phyloP scores from a whole-genome alignment of 2,888 invertebrate genomes.

The Dasypogon diadema region DNA sequence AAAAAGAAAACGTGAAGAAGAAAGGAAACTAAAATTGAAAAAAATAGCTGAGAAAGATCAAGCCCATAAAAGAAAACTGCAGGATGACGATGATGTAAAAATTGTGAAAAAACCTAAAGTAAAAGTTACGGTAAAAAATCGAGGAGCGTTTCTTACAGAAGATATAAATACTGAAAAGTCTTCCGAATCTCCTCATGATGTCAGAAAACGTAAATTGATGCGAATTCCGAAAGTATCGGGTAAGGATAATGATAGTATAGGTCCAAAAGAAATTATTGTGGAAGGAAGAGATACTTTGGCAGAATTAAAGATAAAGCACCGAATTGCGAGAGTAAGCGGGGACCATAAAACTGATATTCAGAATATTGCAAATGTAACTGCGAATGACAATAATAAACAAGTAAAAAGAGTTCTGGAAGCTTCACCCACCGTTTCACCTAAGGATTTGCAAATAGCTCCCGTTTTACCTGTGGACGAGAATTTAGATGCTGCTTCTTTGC shows the following conservation, averaged over 20 bases:
- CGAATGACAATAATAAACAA: not conserved
- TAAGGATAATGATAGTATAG: too few species aligned
- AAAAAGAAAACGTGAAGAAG: slow-evolving; percentile 58
- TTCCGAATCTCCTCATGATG: not conserved
- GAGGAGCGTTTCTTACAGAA: slow-evolving; percentile 72
- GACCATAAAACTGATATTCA: not conserved
- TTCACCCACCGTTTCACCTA: too few species aligned
- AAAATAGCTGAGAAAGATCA: slow-evolving; percentile 59
- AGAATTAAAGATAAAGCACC: not conserved
- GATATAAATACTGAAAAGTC: not conserved
- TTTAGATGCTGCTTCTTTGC: too few species aligned
- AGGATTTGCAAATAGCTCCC: too few species aligned
- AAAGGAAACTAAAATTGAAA: slow-evolving; percentile 62
- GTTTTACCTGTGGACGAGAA: too few species aligned
- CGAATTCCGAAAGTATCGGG: not conserved
- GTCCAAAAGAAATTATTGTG: not conserved
- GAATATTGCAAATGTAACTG: not conserved
- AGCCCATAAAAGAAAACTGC: slow-evolving; percentile 54
- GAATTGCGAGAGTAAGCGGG: not conserved
- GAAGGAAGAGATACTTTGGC: not conserved
- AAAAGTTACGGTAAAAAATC: slow-evolving; percentile 71
- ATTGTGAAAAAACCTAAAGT: slow-evolving; percentile 62
- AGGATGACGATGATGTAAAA: slow-evolving; percentile 53
- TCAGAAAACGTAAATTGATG: not conserved
- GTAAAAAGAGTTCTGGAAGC: too few species aligned